Conservation (phyloP, 2,888 invertebrate genomes). For the Hypercompe scribonia region DNA sequence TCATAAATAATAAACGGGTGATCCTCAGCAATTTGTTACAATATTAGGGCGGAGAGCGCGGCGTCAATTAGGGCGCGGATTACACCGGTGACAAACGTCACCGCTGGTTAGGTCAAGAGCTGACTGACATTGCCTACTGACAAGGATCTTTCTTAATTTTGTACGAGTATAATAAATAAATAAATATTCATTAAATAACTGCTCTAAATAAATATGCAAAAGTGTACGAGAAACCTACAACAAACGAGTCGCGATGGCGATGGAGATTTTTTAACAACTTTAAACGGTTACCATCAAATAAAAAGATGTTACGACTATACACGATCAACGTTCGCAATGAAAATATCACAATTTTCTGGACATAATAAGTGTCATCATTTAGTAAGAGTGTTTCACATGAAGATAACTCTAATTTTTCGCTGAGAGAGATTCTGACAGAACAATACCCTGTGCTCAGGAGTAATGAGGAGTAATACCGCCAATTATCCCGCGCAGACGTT, state of each 20-base stretch:
- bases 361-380: slow-evolving; percentile 11
- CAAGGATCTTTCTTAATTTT: slow-evolving; percentile 5
- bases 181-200: background rate
- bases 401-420: slow-evolving; percentile 10
- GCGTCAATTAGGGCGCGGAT: slow-evolving; percentile 51
- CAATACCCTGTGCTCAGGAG: slow-evolving; percentile 21
- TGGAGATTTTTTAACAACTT: background rate
- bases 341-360: slow-evolving; percentile 4
- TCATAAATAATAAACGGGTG: slow-evolving; percentile 53
- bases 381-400: slow-evolving; percentile 17
- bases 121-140: slow-evolving; percentile 21
- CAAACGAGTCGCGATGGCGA: background rate
- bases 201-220: background rate
- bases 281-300: background rate
- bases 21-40: slow-evolving; percentile 53
- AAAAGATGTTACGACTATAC: background rate
- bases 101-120: slow-evolving; percentile 42
- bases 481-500: slow-evolving; percentile 42
- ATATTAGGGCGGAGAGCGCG: slow-evolving; percentile 44
- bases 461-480: slow-evolving; percentile 49
- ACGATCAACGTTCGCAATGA: background rate
- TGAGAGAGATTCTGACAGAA: slow-evolving; percentile 6
- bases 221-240: background rate
- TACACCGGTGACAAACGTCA: slow-evolving; percentile 50
- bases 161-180: background rate